These are phyloP conservation scores for Morbakka virulenta DNA, from an alignment of 30 jellyfish, hydroid and myxozoan species.

Conservation along the genomic window DNA sequence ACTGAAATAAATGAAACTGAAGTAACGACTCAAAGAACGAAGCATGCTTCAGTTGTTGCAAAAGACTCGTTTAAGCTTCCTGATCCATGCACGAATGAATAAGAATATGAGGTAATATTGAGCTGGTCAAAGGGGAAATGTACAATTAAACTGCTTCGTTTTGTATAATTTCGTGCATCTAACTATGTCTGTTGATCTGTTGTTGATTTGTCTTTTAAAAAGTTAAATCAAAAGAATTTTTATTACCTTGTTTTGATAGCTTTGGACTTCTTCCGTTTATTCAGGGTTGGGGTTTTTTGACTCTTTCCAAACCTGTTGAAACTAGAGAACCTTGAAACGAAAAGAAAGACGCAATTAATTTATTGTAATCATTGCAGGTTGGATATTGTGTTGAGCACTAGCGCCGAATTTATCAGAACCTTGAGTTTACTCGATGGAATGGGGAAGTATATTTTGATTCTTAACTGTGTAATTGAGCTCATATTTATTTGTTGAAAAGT, in stretches of 20 bases:
- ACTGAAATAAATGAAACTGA: neutral
- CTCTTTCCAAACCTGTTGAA: neutral
- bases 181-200: neutral
- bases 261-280: neutral
- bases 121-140: constrained; percentile 10
- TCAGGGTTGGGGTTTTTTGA: neutral
- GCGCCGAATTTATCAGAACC: too few species aligned
- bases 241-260: neutral
- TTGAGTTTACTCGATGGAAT: too few species aligned
- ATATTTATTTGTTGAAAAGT: too few species aligned
- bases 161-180: neutral
- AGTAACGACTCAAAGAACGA: neutral
- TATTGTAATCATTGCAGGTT: too few species aligned
- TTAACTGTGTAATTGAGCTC: too few species aligned
- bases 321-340: neutral
- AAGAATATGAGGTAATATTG: constrained; percentile 1
- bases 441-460: too few species aligned
- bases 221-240: neutral
- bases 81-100: constrained; percentile 1
- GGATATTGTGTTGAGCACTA: too few species aligned
- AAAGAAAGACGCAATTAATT: too few species aligned
- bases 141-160: neutral
- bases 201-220: neutral
- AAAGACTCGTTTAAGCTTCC: neutral
- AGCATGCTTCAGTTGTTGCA: constrained; percentile 1